Conservation (phyloP, 2,797 vertebrate species). For the Syncerus caffer region DNA sequence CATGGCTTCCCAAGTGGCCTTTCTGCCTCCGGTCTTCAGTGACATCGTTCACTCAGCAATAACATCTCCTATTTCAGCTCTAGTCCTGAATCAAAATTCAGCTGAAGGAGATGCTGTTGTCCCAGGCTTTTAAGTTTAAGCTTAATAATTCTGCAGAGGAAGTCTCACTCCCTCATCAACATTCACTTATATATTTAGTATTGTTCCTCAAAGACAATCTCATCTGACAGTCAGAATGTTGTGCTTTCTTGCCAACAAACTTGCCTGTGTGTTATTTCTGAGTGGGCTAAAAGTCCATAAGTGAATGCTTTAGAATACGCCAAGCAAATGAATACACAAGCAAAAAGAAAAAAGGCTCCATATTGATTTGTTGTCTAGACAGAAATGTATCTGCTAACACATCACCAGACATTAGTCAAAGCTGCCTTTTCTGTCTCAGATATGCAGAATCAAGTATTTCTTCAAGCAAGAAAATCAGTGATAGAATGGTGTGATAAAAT, state of each 20-base stretch:
- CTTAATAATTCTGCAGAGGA: constrained; percentile 61
- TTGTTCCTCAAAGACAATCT: constrained; percentile 77
- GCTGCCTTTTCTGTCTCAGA: constrained; percentile 72
- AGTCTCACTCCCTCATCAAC: constrained; percentile 59
- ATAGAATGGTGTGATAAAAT: constrained; percentile 65
- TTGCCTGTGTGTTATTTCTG: constrained; percentile 76
- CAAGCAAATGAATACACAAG: constrained; percentile 85
- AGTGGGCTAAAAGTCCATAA: constrained; percentile 79
- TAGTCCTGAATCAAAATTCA: constrained; percentile 66
- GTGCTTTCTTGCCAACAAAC: constrained; percentile 73
- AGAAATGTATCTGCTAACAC: constrained; percentile 92
- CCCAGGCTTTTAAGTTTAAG: background rate
- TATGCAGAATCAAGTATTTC: constrained; percentile 82
- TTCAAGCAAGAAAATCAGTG: constrained; percentile 65
- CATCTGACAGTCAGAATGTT: constrained; percentile 71
- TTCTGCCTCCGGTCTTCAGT: constrained; percentile 46
- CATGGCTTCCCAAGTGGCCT: constrained; percentile 76
- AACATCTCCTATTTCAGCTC: constrained; percentile 68
- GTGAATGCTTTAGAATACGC: constrained; percentile 83
- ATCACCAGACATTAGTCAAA: constrained; percentile 86
- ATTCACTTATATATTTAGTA: constrained; percentile 70
- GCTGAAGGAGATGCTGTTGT: constrained; percentile 66
- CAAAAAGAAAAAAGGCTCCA: constrained; percentile 79
- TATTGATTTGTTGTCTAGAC: constrained; percentile 94
- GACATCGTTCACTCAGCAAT: constrained; percentile 57